Conservation (phyloP, 2,113 vertebrate genomes). For the Crocuta crocuta region DNA sequence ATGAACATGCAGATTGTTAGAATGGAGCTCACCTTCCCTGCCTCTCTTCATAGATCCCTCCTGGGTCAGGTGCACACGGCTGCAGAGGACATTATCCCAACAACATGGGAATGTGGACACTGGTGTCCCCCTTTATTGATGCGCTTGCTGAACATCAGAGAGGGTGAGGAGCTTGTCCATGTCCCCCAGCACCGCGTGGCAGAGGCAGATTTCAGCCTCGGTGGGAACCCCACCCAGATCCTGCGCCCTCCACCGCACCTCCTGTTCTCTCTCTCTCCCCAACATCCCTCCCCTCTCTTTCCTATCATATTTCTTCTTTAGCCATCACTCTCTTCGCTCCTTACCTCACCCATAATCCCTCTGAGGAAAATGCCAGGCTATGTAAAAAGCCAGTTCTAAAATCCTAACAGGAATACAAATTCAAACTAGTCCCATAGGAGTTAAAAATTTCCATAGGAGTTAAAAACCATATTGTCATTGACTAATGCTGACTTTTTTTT, state of each 20-base stretch:
- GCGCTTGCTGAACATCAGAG: neutral
- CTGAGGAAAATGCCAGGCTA: neutral
- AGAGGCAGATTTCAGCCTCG: neutral
- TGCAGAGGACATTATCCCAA: neutral
- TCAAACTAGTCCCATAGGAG: neutral
- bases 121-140: neutral
- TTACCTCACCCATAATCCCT: neutral
- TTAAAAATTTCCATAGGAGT: neutral
- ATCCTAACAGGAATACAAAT: neutral
- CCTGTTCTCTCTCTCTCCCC: neutral
- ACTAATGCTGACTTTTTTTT: neutral
- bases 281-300: neutral
- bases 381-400: neutral
- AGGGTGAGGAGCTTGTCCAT: neutral
- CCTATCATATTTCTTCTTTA: neutral
- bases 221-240: neutral
- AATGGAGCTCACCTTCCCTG: neutral
- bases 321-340: neutral
- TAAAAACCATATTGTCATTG: slow-evolving; percentile 22
- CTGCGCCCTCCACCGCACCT: neutral
- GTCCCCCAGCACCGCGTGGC: neutral
- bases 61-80: neutral
- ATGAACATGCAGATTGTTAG: neutral
- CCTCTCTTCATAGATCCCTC: neutral
- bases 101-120: rapidly evolving